Evolutionary conservation across 2,113 vertebrate species (phyloP), one percentile per base, ranked within the genome.

Genomic region (Bucco capensis): DNA sequence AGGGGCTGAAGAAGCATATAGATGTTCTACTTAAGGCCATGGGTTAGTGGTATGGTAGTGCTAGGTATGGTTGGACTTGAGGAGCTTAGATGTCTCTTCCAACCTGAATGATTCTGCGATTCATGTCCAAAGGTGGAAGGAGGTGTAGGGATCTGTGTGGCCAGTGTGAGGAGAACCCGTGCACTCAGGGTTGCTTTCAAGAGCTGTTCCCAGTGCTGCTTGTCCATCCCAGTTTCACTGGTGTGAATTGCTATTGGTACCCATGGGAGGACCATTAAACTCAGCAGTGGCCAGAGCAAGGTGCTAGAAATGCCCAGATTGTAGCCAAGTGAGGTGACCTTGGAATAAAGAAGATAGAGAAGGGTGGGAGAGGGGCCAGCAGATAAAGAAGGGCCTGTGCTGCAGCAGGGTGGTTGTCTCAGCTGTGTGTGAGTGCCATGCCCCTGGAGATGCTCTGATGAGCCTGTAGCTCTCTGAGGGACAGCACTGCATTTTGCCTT

Each of bases 401-500:
- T 53, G 77, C 53, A 54, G 44, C 14, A 51, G 24, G 18, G 66
- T 21, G 61, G 16, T 2, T 53, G 53, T 30, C 69, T 58, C 66
- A n/a, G 74, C 60, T 80, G 72, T 1, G 1, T 40, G 61, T 14
- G 16, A 90, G 47, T 8, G 24, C 56, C 0, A 0, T 5, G 2
- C 22, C 56, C 62, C 87, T 47, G 19, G 46, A 57, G 67, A 62
- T 47, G 84, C 64, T 87, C 71, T 42, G 57, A 35, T 69, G 64
- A 94, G 46, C 64, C 46, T 62, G 58, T 54, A 84, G 88, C 60
- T 88, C 83, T 67, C 60, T 1, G 0, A 64, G 64, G 64, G 37
- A 67, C 82, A 64, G 75, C 1, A 1, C 37, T 73, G 16, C 24
- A 6, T 65, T 77, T 88, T 3, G 2, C 49, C 18, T 92, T 85